phyloP scores from a whole-genome alignment of 1,140 invertebrate species.

The Homarus americanus region DNA sequence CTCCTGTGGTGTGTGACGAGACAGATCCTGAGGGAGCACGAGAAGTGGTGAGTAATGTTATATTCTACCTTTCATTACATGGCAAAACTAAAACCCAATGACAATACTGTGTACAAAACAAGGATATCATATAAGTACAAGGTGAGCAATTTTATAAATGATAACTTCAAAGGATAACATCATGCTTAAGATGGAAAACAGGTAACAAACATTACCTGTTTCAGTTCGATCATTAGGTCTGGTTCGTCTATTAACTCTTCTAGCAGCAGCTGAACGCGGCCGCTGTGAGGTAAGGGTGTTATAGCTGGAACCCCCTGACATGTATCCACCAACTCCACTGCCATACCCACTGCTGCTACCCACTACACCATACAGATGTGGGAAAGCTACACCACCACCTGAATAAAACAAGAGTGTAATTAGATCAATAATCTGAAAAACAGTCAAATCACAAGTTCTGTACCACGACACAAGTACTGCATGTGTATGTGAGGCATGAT shows the following conservation, averaged over 20 bases:
- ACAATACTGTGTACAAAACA: too few relatives aligned
- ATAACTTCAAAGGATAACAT: too few relatives aligned
- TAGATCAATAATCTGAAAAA: too few relatives aligned
- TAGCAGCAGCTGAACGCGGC: conserved; percentile 44
- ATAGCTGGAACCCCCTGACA: conserved; percentile 80
- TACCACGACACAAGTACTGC: too few relatives aligned
- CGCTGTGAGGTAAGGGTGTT: conserved; percentile 81
- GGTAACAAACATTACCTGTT: conserved; percentile 26
- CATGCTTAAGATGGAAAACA: too few relatives aligned
- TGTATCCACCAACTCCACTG: conserved; percentile 59
- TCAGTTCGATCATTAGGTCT: conserved; percentile 54
- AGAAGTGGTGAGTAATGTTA: neutral
- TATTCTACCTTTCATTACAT: neutral
- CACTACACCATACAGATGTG: conserved; percentile 46
- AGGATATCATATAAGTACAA: too few relatives aligned
- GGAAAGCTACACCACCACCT: conserved; percentile 59
- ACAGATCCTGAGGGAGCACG: conserved; percentile 37
- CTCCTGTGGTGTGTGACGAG: conserved; percentile 55
- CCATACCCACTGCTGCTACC: conserved; percentile 55
- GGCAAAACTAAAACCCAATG: too few relatives aligned
- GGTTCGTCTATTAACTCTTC: conserved; percentile 54
- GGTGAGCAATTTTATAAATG: too few relatives aligned
- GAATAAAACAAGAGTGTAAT: neutral
- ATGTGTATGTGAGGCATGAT: too few relatives aligned
- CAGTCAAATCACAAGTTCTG: too few relatives aligned